Percentiles rank a stretch among this genome's conserved stretches.
These are phyloP conservation scores for Plutella xylostella DNA, from an alignment of 2,888 invertebrate species.

Conservation along the genomic window DNA sequence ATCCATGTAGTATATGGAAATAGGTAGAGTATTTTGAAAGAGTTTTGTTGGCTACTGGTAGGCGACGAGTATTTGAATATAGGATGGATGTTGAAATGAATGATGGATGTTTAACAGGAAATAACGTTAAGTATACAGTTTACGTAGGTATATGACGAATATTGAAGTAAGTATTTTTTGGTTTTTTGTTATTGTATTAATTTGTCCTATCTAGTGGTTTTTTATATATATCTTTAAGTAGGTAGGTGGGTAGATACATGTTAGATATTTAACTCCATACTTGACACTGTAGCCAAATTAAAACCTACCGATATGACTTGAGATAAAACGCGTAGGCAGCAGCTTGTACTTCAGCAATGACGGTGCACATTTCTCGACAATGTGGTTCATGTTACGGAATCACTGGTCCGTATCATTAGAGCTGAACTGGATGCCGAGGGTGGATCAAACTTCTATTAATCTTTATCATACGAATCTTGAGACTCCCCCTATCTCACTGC, in stretches of 20 bases:
- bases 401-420: constrained; percentile 44
- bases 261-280: background rate
- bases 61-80: background rate
- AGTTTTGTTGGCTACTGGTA: background rate
- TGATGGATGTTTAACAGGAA: no score
- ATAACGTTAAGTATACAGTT: no score
- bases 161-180: background rate
- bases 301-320: no score
- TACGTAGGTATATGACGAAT: no score
- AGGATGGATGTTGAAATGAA: background rate
- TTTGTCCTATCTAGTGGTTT: background rate
- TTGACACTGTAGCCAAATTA: no score
- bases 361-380: constrained; percentile 24
- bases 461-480: constrained; percentile 14
- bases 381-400: constrained; percentile 31
- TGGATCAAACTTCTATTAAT: constrained; percentile 18
- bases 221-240: no score
- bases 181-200: background rate
- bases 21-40: background rate
- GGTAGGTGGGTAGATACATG: background rate
- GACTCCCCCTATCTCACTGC: background rate
- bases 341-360: constrained; percentile 21
- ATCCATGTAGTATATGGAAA: no score
- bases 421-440: constrained; percentile 14
- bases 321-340: background rate